Conservation (phyloP, 2,113 vertebrate genomes). For the Athene cunicularia region DNA sequence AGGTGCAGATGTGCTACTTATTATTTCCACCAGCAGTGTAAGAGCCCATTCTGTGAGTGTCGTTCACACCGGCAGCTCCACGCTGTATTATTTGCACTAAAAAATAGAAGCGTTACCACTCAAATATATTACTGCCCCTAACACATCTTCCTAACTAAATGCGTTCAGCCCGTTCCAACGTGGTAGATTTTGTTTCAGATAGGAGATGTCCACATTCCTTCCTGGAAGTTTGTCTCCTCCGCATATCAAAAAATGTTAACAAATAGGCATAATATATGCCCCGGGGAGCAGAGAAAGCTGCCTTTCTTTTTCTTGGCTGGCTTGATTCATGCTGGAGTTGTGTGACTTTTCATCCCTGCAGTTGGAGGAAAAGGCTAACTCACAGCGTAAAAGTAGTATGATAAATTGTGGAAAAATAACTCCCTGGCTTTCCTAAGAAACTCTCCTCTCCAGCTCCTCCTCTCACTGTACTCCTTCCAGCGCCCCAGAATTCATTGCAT, state of each 20-base stretch:
- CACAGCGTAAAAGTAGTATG: background rate
- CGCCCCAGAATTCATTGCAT: conserved; percentile 55
- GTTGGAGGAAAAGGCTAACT: background rate
- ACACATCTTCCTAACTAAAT: background rate
- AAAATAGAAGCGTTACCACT: background rate
- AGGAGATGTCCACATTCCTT: background rate
- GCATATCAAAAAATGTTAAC: background rate
- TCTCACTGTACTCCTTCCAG: conserved; percentile 25
- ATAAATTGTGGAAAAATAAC: conserved; percentile 56
- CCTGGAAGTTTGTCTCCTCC: background rate
- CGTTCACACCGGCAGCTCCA: background rate
- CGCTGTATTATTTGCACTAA: background rate
- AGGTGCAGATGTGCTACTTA: background rate
- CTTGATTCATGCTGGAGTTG: background rate
- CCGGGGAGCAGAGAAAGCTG: background rate
- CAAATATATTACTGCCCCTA: background rate
- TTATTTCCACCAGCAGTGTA: background rate
- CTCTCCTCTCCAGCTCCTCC: conserved; percentile 17
- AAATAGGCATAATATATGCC: background rate
- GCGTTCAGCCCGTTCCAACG: background rate
- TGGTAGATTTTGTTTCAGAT: background rate
- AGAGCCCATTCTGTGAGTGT: background rate
- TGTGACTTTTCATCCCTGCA: conserved; percentile 26
- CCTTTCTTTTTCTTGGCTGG: conserved; percentile 54
- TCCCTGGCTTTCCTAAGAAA: conserved; percentile 24